Base-by-base conservation (phyloP, 2,888 invertebrate species). In the Agrilus biguttatus region DNA sequence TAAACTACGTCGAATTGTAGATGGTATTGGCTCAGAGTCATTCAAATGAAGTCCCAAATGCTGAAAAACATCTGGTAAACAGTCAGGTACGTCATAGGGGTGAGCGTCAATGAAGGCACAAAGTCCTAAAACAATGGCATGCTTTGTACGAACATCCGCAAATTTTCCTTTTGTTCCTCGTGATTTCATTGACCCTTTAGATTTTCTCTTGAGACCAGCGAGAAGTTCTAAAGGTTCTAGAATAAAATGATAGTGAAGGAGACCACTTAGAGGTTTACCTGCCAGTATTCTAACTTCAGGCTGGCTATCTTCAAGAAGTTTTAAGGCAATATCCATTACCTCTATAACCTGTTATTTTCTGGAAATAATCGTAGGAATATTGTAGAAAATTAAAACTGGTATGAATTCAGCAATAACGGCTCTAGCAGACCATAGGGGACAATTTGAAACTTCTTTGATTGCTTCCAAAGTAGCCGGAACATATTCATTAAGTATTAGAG, bases 21-120 rank as follows among this genome's bases (percentile, higher is more conserved):
- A 76, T 49, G 89, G 87, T 57, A 92, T 83, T 0, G 91, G 91
- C 65, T 89, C 86, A 0, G 90, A 88, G 60, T 90, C 92, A 62
- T 79, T 80, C 14, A 89, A 75, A 66, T 92, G 88, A 8, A 76
- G 71, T 45, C 85, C 80, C 33, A 95, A 71, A 52, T 80, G 77
- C 49, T 83, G 79, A 49, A 95, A 76, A 41, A 92, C 78, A 40
- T 78, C 77, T 46, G 93, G 81, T 62, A 86, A 64, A 62, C 78
- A 74, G 59, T 79, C 69, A 48, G 92, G 81, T 59, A 88, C 79
- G 55, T 85, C 82, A 64, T 95, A 95, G 0, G 95, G 95, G 63
- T 83, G 80, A 12, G 92, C 87, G 51, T 79, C 78, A 36, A 95
- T 77, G 63, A 86, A 88, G 6, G 90, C 83, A 61, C 91, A 88